phyloP scores from a whole-genome alignment of 2,888 invertebrate species.

The Hirudinaria manillensis region DNA sequence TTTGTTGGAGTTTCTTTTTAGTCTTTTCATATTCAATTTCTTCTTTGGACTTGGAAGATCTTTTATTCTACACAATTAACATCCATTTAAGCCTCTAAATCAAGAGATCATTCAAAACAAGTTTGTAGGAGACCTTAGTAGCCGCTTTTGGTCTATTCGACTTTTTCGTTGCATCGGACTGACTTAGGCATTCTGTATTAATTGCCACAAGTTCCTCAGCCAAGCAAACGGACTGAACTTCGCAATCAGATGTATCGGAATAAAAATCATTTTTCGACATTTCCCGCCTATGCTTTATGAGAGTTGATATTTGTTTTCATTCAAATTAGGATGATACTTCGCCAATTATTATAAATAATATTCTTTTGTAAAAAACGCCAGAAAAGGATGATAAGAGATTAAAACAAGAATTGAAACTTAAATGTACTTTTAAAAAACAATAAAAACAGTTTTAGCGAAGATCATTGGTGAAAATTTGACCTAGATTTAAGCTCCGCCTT shows the following conservation, averaged over 20 bases:
- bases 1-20: constrained; percentile 18
- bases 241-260: constrained; percentile 13
- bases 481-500: constrained; percentile 22
- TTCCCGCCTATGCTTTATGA: background rate
- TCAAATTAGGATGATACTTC: background rate
- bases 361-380: background rate
- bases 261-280: constrained; percentile 24
- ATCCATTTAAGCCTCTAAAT: background rate
- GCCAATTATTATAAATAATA: background rate
- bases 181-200: background rate
- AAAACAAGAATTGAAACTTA: constrained; percentile 8
- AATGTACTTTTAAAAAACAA: constrained; percentile 14
- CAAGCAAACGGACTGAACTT: background rate
- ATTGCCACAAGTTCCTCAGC: background rate
- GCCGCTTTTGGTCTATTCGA: no score
- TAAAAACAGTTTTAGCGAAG: background rate
- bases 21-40: constrained; percentile 18
- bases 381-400: background rate
- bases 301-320: background rate
- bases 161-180: background rate
- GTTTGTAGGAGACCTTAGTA: background rate
- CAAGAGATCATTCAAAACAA: background rate
- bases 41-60: constrained; percentile 3
- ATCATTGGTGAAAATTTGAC: constrained; percentile 18
- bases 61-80: background rate